Evolutionary conservation across 2,113 vertebrate genomes (phyloP).

Genomic region (Thamnophis sirtalis): DNA sequence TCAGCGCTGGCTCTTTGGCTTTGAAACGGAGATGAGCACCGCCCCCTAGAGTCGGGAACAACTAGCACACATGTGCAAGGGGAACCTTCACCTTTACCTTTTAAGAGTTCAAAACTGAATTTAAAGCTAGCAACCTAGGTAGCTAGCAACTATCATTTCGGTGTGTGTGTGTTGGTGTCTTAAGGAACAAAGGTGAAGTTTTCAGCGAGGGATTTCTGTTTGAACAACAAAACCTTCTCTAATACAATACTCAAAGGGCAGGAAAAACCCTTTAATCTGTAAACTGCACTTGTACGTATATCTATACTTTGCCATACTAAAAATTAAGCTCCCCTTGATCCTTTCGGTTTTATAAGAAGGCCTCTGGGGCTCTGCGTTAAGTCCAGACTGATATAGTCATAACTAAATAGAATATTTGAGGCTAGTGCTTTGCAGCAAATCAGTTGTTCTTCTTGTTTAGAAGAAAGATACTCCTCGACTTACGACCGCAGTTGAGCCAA

Average conservation of each 20-base stretch:
- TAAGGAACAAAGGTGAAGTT: conserved; percentile 57
- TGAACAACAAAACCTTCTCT: conserved; percentile 51
- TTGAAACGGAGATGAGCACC: too few relatives aligned
- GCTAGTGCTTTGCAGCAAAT: not conserved
- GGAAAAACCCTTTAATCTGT: fast-evolving
- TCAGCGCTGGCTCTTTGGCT: too few relatives aligned
- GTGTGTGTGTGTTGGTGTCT: conserved; percentile 68
- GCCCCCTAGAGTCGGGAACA: too few relatives aligned
- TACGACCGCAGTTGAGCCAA: not conserved
- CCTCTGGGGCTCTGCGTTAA: not conserved
- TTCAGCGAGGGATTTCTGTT: conserved; percentile 59
- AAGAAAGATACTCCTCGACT: not conserved
- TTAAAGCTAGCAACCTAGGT: conserved; percentile 30
- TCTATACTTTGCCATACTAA: not conserved
- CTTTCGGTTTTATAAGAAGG: not conserved
- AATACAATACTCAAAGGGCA: conserved; percentile 6
- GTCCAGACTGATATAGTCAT: not conserved
- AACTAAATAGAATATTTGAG: not conserved
- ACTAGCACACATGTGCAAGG: too few relatives aligned
- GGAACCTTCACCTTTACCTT: too few relatives aligned
- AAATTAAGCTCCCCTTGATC: not conserved
- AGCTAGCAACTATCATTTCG: conserved; percentile 71
- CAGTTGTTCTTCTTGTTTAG: not conserved
- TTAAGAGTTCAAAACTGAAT: not conserved
- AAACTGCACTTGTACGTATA: not conserved